These are phyloP conservation scores for Corella eumyota DNA, from an alignment of 23 tunicate genomes.

Conservation along the genomic window DNA sequence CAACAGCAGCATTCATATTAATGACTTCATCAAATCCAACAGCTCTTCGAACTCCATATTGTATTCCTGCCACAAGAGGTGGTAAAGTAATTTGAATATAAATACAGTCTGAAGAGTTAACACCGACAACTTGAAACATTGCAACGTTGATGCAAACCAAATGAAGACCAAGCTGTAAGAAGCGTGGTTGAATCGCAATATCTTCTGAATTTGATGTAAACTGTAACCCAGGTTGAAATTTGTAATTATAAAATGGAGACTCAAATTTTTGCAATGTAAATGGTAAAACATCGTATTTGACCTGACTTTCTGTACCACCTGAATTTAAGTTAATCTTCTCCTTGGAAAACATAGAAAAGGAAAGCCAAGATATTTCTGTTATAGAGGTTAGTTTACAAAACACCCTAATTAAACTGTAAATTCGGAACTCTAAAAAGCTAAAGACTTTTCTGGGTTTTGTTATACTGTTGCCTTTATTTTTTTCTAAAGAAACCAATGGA, in stretches of 20 bases:
- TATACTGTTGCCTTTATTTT: slow-evolving; percentile 20
- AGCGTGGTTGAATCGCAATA: slow-evolving; percentile 29
- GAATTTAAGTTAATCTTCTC: not conserved
- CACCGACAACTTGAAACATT: slow-evolving; percentile 42
- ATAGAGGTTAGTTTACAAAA: slow-evolving; percentile 36
- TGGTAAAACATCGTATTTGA: slow-evolving; percentile 15
- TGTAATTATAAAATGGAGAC: slow-evolving; percentile 1
- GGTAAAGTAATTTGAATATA: slow-evolving; percentile 32
- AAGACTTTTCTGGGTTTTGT: slow-evolving; percentile 21
- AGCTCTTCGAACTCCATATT: slow-evolving; percentile 39
- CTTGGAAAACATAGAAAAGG: slow-evolving; percentile 15
- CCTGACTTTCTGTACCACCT: not conserved
- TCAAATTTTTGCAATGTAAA: slow-evolving; percentile 16
- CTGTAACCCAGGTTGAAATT: slow-evolving; percentile 1
- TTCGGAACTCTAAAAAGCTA: slow-evolving; percentile 51
- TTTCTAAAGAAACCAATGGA: slow-evolving; percentile 43
- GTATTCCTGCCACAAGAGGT: slow-evolving; percentile 54
- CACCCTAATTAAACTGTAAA: slow-evolving; percentile 22
- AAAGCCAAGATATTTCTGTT: slow-evolving; percentile 41
- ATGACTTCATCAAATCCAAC: slow-evolving; percentile 42
- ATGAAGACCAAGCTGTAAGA: slow-evolving; percentile 30
- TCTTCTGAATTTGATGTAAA: slow-evolving; percentile 48
- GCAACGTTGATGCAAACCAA: slow-evolving; percentile 69
- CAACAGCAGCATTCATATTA: slow-evolving; percentile 32
- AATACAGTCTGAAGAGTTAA: slow-evolving; percentile 55